Evolutionary conservation across 2,888 invertebrate species (phyloP), one percentile per base, ranked within the genome.

Genomic region (Nephrotoma appendiculata): DNA sequence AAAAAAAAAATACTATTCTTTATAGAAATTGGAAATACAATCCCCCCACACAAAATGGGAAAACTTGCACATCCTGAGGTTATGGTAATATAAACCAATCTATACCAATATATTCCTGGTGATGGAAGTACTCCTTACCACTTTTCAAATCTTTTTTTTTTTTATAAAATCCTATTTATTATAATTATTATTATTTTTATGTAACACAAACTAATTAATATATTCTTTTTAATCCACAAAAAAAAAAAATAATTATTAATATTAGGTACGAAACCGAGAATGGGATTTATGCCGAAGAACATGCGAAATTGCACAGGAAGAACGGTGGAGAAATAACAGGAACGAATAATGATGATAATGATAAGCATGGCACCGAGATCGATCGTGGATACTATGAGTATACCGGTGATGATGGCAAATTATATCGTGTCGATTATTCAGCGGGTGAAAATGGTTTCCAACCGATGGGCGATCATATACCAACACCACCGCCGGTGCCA

Each of bases 381-480:
- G 93, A 93, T 88, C 92, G 92, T 89, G 95, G 95, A 31, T 94
- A 93, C 89, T 95, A 94, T 89, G 93, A 95, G 89, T 95, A 95
- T 90, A 93, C 95, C 7, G 95, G 94, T 2, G 94, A 94, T 71
- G 94, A 94, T 89, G 93, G 93, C 88, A 92, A 92, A 86, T 90
- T 92, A 12, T 93, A 93, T 89, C 91, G 91, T 41, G 92, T 93
- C 31, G 91, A 92, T 87, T 94, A 94, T 89, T 91, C 92, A 86
- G 93, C 93, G 87, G 93, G 93, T 88, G 92, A 93, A 88, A 92
- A 93, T 86, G 93, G 93, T 11, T 93, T 93, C 89, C 89, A 92
- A 87, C 91, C 93, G 52, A 41, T 86, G 86, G 91, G 91, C 7
- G 91, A 89, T 12, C 91, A 91, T 86, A 89, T 91, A 57, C 91